Base-by-base conservation (phyloP, 2,113 vertebrate species). In the Salminus brasiliensis region DNA sequence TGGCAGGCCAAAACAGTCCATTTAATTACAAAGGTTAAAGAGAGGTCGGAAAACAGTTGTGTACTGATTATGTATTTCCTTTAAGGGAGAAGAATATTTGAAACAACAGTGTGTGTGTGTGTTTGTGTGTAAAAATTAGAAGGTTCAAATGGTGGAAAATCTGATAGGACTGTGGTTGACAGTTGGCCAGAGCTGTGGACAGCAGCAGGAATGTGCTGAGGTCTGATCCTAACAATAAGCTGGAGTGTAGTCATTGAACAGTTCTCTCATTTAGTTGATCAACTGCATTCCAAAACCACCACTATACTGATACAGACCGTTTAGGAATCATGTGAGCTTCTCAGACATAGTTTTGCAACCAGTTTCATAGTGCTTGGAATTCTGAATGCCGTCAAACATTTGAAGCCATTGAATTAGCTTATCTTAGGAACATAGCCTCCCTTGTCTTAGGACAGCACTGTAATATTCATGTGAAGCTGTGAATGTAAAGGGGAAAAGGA, bases 401-500 rank as follows among this genome's bases (percentile, higher is more conserved):
- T 49, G 11, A 67, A 41, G 47, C 32, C 12, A 8, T 23, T 67
- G 49, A 76, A 66, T 72, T 57, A 70, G 67, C 32, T 47, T 59
- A 53, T 49, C 12, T 49, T 49, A 21, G 47, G 10, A 82, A 66
- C 34, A 29, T 43, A 16, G 32, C 23, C 43, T 39, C 25, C 16
- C 29, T 72, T 41, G 59, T 62, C 41, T 27, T 11, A 25, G 45
- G 15, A 77, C 27, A 66, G 63, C 12, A 79, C 30, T 27, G 57
- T 47, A 79, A 71, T 83, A 59, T 63, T 72, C 49, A 71, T 73
- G 21, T 59, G 74, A 82, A 79, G 27, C 67, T 76, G 7, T 4
- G 39, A 30, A 66, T 32, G 36, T 69, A 76, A 60, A 43, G 36
- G 55, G 62, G 23, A 39, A 69, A 76, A 73, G 43, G 55, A 4